Percentiles rank a stretch among this genome's conserved stretches.
Evolutionary conservation across 2,888 invertebrate genomes (phyloP).

Genomic region (Gari tellinella): DNA sequence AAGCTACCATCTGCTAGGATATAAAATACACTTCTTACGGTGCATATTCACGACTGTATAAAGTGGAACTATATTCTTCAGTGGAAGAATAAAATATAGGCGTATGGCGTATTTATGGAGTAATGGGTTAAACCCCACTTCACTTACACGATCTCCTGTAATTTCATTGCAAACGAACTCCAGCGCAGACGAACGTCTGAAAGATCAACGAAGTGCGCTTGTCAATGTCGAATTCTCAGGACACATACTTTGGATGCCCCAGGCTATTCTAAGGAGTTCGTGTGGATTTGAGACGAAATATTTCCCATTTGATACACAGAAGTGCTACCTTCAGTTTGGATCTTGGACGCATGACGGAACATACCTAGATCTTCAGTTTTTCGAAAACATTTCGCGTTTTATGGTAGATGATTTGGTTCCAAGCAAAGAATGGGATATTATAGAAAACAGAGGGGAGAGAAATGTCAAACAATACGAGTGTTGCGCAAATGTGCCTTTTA

Average conservation of each 20-base stretch:
- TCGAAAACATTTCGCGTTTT: constrained; percentile 63
- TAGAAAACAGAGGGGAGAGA: constrained; percentile 76
- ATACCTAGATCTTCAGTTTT: constrained; percentile 78
- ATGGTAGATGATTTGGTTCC: constrained; percentile 79
- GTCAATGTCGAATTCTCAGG: constrained; percentile 79
- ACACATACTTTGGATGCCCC: constrained; percentile 79
- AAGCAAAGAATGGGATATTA: constrained; percentile 84
- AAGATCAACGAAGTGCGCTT: constrained; percentile 83
- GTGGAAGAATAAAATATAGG: no score
- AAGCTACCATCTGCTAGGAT: no score
- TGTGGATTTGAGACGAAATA: constrained; percentile 83
- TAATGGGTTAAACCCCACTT: no score
- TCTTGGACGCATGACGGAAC: constrained; percentile 84
- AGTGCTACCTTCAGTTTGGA: constrained; percentile 83
- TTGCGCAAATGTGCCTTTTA: constrained; percentile 81
- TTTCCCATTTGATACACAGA: constrained; percentile 84
- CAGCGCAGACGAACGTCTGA: constrained; percentile 84
- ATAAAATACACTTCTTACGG: no score
- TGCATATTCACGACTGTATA: no score
- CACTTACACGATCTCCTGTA: no score
- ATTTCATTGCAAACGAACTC: neutral
- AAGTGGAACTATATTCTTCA: no score
- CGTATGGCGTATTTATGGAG: no score
- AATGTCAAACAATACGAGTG: constrained; percentile 81
- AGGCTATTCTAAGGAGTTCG: constrained; percentile 82